Conservation (phyloP, 2,888 invertebrate species). For the Nephrotoma flavescens region DNA sequence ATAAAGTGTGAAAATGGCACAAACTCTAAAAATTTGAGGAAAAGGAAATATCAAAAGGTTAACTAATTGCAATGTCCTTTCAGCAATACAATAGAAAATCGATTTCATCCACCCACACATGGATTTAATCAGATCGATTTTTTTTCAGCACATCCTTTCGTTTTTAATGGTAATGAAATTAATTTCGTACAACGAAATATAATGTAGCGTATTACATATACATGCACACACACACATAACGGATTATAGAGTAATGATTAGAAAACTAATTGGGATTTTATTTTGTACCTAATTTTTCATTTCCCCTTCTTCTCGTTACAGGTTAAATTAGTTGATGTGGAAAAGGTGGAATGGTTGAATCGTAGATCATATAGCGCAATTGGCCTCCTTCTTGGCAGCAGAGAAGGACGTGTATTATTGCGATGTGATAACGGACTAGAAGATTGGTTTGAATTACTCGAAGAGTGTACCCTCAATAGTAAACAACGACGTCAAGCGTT, state of each 20-base stretch:
- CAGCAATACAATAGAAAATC: background rate
- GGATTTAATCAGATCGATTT: background rate
- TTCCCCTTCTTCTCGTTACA: slow-evolving; percentile 17
- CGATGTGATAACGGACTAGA: slow-evolving; percentile 40
- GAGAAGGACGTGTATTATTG: slow-evolving; percentile 33
- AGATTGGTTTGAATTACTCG: slow-evolving; percentile 49
- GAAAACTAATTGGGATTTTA: background rate
- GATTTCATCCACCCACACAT: background rate
- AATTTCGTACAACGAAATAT: background rate
- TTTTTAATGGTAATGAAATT: background rate
- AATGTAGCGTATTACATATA: background rate
- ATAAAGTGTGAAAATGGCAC: background rate
- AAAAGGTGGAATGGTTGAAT: slow-evolving; percentile 49
- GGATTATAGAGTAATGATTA: background rate
- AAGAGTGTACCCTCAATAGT: slow-evolving; percentile 47
- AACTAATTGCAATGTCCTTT: background rate
- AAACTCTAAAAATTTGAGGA: background rate
- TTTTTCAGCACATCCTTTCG: background rate
- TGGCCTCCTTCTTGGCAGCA: slow-evolving; percentile 34
- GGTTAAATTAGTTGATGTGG: slow-evolving; percentile 47
- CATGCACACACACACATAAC: background rate
- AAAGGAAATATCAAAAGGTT: background rate
- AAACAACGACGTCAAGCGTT: slow-evolving; percentile 45
- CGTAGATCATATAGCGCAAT: slow-evolving; percentile 47
- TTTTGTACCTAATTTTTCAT: background rate